phyloP scores from a whole-genome alignment of 1,140 invertebrate genomes.

The Drosophila prosaltans region DNA sequence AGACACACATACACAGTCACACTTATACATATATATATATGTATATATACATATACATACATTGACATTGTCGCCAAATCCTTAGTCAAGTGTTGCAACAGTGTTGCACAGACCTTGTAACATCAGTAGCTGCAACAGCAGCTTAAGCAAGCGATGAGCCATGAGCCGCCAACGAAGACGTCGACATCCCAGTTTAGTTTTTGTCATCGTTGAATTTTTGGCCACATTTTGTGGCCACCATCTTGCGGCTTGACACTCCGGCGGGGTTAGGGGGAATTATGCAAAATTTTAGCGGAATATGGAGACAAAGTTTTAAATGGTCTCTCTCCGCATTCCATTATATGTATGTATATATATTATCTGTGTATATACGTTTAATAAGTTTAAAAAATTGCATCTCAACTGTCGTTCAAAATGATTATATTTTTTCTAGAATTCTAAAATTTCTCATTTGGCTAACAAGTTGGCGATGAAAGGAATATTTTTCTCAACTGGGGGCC shows the following conservation, averaged over 20 bases:
- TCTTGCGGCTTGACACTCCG: slow-evolving; percentile 1
- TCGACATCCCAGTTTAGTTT: not conserved
- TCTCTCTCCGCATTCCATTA: no score
- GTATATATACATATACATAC: not conserved
- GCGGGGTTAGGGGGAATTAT: not conserved
- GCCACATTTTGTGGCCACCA: slow-evolving; percentile 18
- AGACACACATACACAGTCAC: not conserved
- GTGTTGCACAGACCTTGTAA: slow-evolving; percentile 49
- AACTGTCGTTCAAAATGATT: not conserved
- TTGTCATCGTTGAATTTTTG: slow-evolving; percentile 15
- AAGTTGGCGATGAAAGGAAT: not conserved
- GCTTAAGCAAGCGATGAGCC: slow-evolving; percentile 32
- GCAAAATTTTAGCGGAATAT: slow-evolving; percentile 9
- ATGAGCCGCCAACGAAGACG: not conserved
- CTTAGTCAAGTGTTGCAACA: slow-evolving; percentile 74
- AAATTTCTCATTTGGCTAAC: slow-evolving; percentile 1
- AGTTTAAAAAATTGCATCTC: no score
- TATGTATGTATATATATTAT: not conserved
- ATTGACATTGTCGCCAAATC: slow-evolving; percentile 72
- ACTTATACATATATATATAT: not conserved
- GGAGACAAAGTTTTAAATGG: not conserved
- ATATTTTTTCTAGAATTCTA: not conserved
- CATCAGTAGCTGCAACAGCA: slow-evolving; percentile 6
- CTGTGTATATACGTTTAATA: no score
- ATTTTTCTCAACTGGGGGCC: not conserved